Base-by-base conservation (phyloP, 2,888 invertebrate species). In the Andrena fulva region DNA sequence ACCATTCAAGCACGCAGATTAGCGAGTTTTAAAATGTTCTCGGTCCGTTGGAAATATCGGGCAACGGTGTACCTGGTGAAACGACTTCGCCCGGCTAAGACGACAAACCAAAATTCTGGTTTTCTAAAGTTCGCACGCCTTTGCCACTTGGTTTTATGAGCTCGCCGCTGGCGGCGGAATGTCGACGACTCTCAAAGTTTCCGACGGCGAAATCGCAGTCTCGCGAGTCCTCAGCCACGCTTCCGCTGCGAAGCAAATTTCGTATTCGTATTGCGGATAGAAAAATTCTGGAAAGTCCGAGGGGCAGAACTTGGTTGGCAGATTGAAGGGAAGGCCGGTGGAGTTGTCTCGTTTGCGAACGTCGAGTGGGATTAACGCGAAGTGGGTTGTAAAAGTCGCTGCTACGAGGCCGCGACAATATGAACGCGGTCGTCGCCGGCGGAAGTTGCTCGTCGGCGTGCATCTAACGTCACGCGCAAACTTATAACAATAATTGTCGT, bases 401-500 rank as follows among this genome's bases (percentile, higher is more conserved):
- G 10, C n/a, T 5, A 60, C 60, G 33, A 62, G 10, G 33, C 60
- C 8, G 24, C 24, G 35, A 48, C 42, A n/a, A 59, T 67, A 10
- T 8, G 12, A 7, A 48, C 64, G 62, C 33, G 48, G 56, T 42
- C 29, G 29, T 31, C 7, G 27, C 35, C 3, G 10, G 69, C 24
- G 56, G 59, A 48, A 20, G 27, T 69, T 48, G 16, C 27, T 27
- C 64, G 27, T 48, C 64, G 48, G n/a, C 69, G 10, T 10, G 60
- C 29, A 24, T 56, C 20, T 7, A 56, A 10, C 64, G 24, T 24
- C 70, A 42, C 42, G 70, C 50, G 31, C 62, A 67, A 80, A 85
- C 79, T 86, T 76, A 50, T 73, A 82, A 86, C 85, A 82, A 86
- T 82, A 86, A 86, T 82, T 82, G 77, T 86, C 82, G 78, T 86